Percentiles rank a stretch among this genome's conserved stretches.
Evolutionary conservation across 2,888 invertebrate species (phyloP).

Genomic region (Lasioglossum oenotherae): DNA sequence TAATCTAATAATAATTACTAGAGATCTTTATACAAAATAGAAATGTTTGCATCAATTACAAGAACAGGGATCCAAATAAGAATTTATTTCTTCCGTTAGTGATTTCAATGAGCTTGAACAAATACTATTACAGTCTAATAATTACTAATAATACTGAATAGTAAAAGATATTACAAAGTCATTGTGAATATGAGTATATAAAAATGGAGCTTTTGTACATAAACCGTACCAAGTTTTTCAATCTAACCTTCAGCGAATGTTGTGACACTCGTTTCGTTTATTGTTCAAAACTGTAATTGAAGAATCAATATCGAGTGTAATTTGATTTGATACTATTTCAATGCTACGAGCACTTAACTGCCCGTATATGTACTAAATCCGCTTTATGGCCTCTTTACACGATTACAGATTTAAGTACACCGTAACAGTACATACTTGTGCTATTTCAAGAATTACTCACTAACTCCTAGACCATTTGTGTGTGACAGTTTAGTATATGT

Average conservation of each 20-base stretch:
- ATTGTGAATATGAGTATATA: not conserved
- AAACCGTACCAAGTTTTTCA: not conserved
- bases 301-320: constrained; percentile 1
- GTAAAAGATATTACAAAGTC: not conserved
- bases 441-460: constrained; percentile 6
- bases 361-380: not conserved
- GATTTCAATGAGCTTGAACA: too few species aligned
- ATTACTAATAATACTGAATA: too few species aligned
- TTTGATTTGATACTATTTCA: not conserved
- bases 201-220: not conserved
- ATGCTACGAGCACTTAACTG: not conserved
- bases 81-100: too few species aligned
- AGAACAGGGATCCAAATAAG: too few species aligned
- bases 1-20: too few species aligned
- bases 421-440: not conserved
- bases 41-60: too few species aligned
- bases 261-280: not conserved
- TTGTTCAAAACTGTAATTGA: not conserved
- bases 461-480: not conserved
- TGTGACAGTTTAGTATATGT: not conserved
- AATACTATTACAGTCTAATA: too few species aligned
- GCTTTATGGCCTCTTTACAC: not conserved
- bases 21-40: too few species aligned
- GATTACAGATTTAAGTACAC: constrained; percentile 2
- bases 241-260: not conserved